Evolutionary conservation across 2,113 vertebrate species (phyloP).

Genomic region (Holacanthus passer): DNA sequence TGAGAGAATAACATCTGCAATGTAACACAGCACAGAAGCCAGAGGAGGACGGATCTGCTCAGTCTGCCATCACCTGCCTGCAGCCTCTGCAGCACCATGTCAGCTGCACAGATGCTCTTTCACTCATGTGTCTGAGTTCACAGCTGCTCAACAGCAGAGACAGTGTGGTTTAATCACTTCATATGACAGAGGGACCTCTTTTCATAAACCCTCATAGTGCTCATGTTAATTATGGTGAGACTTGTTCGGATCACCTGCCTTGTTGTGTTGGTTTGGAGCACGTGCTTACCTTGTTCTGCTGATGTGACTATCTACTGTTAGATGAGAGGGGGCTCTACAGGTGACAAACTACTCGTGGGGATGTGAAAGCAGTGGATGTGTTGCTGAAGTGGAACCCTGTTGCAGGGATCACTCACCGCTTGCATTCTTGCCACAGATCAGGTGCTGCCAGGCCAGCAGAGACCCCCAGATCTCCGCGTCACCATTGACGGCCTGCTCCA

Average conservation of each 20-base stretch:
- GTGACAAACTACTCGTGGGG: background rate
- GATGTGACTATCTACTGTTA: background rate
- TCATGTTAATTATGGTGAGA: background rate
- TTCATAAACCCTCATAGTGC: background rate
- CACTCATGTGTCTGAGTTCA: background rate
- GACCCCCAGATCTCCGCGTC: constrained; percentile 95
- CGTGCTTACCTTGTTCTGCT: background rate
- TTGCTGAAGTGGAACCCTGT: constrained; percentile 12
- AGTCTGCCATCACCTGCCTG: constrained; percentile 35
- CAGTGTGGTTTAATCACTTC: background rate
- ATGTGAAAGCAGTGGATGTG: background rate
- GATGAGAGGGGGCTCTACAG: background rate
- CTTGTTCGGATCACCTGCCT: background rate
- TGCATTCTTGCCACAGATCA: constrained; percentile 95
- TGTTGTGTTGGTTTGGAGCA: no score
- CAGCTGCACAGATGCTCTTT: background rate
- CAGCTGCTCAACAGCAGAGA: background rate
- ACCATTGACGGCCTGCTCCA: constrained; percentile 92
- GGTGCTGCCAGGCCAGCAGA: constrained; percentile 92
- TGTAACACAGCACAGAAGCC: constrained; percentile 5
- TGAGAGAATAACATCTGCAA: constrained; percentile 10
- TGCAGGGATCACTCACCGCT: constrained; percentile 93
- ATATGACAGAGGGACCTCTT: background rate
- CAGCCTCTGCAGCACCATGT: constrained; percentile 8
- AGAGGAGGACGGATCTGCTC: constrained; percentile 23